Conservation (phyloP, 1,140 invertebrate species). For the Oncopodura yosiiana region DNA sequence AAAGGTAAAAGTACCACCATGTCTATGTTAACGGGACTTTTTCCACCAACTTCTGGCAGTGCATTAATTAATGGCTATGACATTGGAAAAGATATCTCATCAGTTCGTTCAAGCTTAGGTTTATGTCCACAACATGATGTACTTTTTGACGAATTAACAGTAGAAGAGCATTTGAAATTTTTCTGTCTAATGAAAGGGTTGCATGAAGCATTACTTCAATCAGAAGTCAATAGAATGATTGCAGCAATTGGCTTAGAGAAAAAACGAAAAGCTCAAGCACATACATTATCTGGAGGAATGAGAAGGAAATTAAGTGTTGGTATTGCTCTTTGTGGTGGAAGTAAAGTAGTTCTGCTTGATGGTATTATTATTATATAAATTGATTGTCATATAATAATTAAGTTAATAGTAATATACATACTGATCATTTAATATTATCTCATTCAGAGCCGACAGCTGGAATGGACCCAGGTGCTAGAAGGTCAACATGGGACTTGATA, state of each 20-base stretch:
- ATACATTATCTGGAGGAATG: slow-evolving; percentile 71
- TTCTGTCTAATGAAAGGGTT: slow-evolving; percentile 44
- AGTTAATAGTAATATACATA: slow-evolving; percentile 26
- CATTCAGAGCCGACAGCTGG: slow-evolving; percentile 81
- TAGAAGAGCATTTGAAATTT: slow-evolving; percentile 50
- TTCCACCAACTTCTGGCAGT: slow-evolving; percentile 50
- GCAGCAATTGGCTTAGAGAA: slow-evolving; percentile 46
- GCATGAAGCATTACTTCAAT: slow-evolving; percentile 8
- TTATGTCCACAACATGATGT: slow-evolving; percentile 56
- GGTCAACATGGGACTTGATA: slow-evolving; percentile 80
- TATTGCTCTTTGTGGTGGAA: slow-evolving; percentile 62
- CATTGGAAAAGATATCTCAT: slow-evolving; percentile 45
- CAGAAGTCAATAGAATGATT: slow-evolving; percentile 5
- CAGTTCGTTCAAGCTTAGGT: slow-evolving; percentile 51
- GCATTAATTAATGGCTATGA: slow-evolving; percentile 56
- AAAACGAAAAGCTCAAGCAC: slow-evolving; percentile 54
- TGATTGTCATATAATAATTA: slow-evolving; percentile 39
- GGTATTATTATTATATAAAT: slow-evolving; percentile 42
- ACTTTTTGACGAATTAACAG: slow-evolving; percentile 49
- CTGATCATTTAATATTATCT: too few relatives aligned
- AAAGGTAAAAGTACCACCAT: slow-evolving; percentile 70
- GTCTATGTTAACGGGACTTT: slow-evolving; percentile 65
- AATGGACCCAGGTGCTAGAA: slow-evolving; percentile 83
- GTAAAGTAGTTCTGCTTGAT: slow-evolving; percentile 39
- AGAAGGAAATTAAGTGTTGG: slow-evolving; percentile 75